phyloP scores from a whole-genome alignment of 2,113 vertebrate species.

The Oplegnathus fasciatus region DNA sequence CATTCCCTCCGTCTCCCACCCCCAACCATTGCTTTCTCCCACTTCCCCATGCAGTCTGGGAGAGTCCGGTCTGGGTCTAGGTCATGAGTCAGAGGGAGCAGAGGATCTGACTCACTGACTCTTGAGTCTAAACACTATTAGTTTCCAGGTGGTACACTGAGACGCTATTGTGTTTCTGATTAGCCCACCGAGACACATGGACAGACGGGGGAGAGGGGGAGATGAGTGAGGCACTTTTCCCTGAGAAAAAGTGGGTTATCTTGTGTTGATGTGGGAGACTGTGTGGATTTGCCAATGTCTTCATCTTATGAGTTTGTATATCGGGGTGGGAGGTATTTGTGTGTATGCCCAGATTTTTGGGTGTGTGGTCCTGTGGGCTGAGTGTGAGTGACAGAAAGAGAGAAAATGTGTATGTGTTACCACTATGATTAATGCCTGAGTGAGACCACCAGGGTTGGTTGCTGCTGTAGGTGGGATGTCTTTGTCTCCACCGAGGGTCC shows the following conservation, averaged over 20 bases:
- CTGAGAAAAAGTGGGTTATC: slow-evolving; percentile 1
- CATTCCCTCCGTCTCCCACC: not conserved
- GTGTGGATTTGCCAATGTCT: not conserved
- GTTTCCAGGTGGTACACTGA: slow-evolving; percentile 56
- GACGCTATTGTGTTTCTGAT: slow-evolving; percentile 62
- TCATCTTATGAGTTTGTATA: not conserved
- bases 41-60: slow-evolving; percentile 11
- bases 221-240: not conserved
- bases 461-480: slow-evolving; percentile 19
- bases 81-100: slow-evolving; percentile 53
- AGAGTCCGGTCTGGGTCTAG: slow-evolving; percentile 2
- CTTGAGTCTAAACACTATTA: slow-evolving; percentile 50
- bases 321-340: slow-evolving; percentile 15
- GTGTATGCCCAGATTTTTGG: not conserved
- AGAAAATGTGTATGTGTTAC: slow-evolving; percentile 7
- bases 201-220: not conserved
- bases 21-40: not conserved
- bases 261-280: not conserved
- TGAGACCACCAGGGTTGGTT: slow-evolving; percentile 45
- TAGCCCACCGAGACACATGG: slow-evolving; percentile 28
- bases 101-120: slow-evolving; percentile 68
- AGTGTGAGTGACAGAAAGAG: slow-evolving; percentile 13
- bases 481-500: slow-evolving; percentile 1
- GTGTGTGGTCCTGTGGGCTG: slow-evolving; percentile 33
- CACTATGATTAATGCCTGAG: slow-evolving; percentile 26